Conservation (phyloP, 2,888 invertebrate genomes). For the Ennomos erosarius region DNA sequence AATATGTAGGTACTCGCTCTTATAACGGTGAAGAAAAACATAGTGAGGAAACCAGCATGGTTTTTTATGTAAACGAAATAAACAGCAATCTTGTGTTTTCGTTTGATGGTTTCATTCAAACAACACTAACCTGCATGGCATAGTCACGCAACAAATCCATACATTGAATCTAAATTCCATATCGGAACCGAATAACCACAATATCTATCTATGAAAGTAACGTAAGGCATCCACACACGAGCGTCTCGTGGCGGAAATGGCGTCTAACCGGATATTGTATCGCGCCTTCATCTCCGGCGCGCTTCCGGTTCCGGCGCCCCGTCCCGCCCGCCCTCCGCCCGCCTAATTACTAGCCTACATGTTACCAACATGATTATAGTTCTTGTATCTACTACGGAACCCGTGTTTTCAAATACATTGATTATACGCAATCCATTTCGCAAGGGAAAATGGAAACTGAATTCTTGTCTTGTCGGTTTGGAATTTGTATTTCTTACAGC, state of each 20-base stretch:
- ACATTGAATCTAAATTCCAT: constrained; percentile 12
- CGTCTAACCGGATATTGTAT: constrained; percentile 85
- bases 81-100: too few species aligned
- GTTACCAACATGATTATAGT: constrained; percentile 37
- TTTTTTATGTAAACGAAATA: too few species aligned
- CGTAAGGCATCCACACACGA: constrained; percentile 67
- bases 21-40: too few species aligned
- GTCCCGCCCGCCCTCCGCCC: constrained; percentile 67
- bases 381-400: constrained; percentile 22
- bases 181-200: constrained; percentile 17
- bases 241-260: constrained; percentile 82
- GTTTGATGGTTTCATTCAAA: too few species aligned
- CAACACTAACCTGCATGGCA: neutral
- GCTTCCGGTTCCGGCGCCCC: constrained; percentile 78
- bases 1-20: too few species aligned
- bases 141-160: neutral
- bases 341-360: constrained; percentile 73
- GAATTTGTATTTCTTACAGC: neutral
- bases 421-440: constrained; percentile 21
- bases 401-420: constrained; percentile 16
- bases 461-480: neutral
- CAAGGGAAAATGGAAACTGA: constrained; percentile 12
- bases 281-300: constrained; percentile 85
- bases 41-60: too few species aligned
- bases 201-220: constrained; percentile 46